Evolutionary conservation across 2,888 invertebrate genomes (phyloP), one percentile per base, ranked within the genome.

Genomic region (Ypsolopha scabrella): DNA sequence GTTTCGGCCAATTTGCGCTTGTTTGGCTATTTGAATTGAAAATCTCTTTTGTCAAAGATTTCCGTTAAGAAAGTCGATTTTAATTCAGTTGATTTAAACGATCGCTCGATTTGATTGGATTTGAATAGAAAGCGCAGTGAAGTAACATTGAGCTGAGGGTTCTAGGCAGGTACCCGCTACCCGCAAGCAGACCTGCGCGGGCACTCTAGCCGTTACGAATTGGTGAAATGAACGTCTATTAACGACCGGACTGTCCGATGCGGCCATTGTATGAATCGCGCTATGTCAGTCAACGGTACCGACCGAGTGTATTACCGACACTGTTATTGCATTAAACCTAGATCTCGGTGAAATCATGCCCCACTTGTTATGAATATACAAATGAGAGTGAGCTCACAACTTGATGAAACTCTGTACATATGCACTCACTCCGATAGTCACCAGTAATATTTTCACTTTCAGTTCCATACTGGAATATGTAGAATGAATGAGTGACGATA

Each of bases 101-200:
- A 47, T 11, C 36, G 46, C 13, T 35, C 8, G 45, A 24, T 7
- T 34, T 47, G 13, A 36, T 47, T 36, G 37, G 11, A 47, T 47
- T 47, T 47, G 47, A 47, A 47, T 47, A 47, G 47, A 47, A 47
- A 47, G 43, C 14, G 43, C 43, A 43, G 14, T 8, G 11, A 13
- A 8, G n/a, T 4, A 24, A 24, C 24, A 24, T 3, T 24, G 4
- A 24, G 24, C 24, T 13, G 33, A 24, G 35, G 46, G 24, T 11
- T 34, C 33, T n/a, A n/a, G 43, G 8, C 43, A 13, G n/a, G 43
- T 11, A 43, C 9, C 24, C 24, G 24, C 24, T 39, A 39, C 39
- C 39, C 10, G 10, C 9, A 39, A 6, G 10, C 39, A n/a, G 11
- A 3, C 39, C 39, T 4, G 24, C 24, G 24, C 24, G 24, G 2